A percentile compares a stretch with the other conserved stretches of the same genome.
These are phyloP conservation scores for Sminthurides bifidus DNA, from an alignment of 1,140 invertebrate species.

Conservation along the genomic window DNA sequence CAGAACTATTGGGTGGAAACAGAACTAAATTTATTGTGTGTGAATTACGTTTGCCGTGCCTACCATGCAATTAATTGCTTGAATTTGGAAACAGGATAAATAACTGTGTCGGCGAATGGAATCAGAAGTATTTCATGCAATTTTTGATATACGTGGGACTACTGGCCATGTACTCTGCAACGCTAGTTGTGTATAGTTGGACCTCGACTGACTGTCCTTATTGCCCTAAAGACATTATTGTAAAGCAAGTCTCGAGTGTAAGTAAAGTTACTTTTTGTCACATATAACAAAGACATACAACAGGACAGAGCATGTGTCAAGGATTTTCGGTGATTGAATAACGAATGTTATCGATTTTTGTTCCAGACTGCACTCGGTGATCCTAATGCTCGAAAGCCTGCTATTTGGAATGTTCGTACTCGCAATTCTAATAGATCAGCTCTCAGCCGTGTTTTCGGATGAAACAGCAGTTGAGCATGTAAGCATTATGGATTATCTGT, in stretches of 20 bases:
- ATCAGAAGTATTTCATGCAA: slow-evolving; percentile 89
- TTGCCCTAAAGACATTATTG: slow-evolving; percentile 52
- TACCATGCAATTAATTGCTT: not conserved
- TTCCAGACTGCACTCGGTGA: slow-evolving; percentile 70
- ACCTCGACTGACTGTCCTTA: slow-evolving; percentile 50
- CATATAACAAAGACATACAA: not conserved
- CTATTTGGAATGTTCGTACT: slow-evolving; percentile 82
- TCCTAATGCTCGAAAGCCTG: slow-evolving; percentile 66
- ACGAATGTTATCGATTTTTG: slow-evolving; percentile 25
- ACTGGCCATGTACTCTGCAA: slow-evolving; percentile 55
- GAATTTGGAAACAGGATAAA: slow-evolving; percentile 55
- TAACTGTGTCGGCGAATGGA: slow-evolving; percentile 85
- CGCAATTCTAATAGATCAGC: slow-evolving; percentile 79
- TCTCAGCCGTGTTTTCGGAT: slow-evolving; percentile 68
- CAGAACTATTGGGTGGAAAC: too few species aligned
- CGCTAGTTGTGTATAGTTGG: slow-evolving; percentile 62
- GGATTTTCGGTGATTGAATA: too few species aligned
- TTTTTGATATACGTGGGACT: slow-evolving; percentile 70
- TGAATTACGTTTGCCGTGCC: too few species aligned
- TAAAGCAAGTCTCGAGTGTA: slow-evolving; percentile 66
- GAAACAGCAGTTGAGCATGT: slow-evolving; percentile 68
- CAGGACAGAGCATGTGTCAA: too few species aligned
- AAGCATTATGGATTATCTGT: slow-evolving; percentile 5
- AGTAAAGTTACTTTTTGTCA: slow-evolving; percentile 36
- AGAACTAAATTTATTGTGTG: too few species aligned